Base-by-base conservation (phyloP, 2,888 invertebrate species). In the Meliscaeva auricollis region DNA sequence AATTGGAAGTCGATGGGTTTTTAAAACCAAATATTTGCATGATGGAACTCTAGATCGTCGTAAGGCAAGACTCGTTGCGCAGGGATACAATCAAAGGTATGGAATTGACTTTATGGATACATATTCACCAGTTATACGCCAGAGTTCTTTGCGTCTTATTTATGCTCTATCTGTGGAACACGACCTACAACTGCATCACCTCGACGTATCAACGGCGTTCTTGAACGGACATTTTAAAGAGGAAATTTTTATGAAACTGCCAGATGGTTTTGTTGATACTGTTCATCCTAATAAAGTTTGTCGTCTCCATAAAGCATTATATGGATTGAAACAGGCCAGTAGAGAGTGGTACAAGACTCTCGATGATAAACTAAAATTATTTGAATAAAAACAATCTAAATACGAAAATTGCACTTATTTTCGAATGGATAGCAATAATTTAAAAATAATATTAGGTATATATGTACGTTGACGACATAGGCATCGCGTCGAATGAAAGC, bases 161-260 rank as follows among this genome's bases (percentile, higher is more conserved):
- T 66, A 76, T n/a, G 79, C 56, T 9, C 56, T 84, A 9, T 69
- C 84, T n/a, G 83, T 64, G 9, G 54, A 80, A 70, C 15, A 73
- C 66, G 74, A 81, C 32, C 54, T 85, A 38, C 35, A 56, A 20
- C 60, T 85, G 20, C 48, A 48, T 7, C 46, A 46, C 17, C 46
- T 46, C 6, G 46, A 46, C 17, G 46, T 46, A n/a, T 74, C 62
- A 32, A 78, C 69, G 15, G 81, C 77, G 1, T 87, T 84, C 60
- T 62, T 87, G 32, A 64, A 74, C 26, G 46, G 54, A 46, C 17
- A 17, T 46, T 46, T 46, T 15, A 50, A 50, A 11, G 50, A 50
- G 1, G 50, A 50, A 50, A 50, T 50, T 13, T 50, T 22, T 50
- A 50, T 11, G 50, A 50, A 50, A 13, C 50, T 13, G 11, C 50